Base-by-base conservation (phyloP, 2,888 invertebrate species). In the Lasius platythorax region DNA sequence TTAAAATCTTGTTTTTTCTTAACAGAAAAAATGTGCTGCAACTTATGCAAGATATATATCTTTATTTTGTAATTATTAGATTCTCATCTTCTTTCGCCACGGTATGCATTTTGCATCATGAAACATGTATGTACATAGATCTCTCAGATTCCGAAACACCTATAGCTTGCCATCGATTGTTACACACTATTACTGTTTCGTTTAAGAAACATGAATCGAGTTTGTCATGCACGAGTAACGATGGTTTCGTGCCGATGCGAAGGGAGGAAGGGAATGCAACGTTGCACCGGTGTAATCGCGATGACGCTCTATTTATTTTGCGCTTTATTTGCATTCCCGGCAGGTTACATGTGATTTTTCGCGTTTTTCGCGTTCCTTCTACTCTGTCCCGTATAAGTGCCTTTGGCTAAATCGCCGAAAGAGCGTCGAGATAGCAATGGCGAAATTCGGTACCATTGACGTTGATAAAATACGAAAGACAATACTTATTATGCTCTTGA, bases 261-360 rank as follows among this genome's bases (percentile, higher is more conserved):
- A 37, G 15, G 67, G n/a, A 43, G 43, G 23, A 23, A 56, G 68
- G 15, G 53, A 56, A 40, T 58, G 50, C 37, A n/a, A 28, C 58
- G 43, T 74, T 83, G 85, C 83, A 63, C 73, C 66, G 66, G 43
- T 83, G 85, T 84, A 87, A 88, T 90, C 85, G 85, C 83, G 75
- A 75, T 72, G 76, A 53, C 61, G 81, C 64, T 87, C 86, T 86
- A 89, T 91, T 86, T 88, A 91, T 89, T 37, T 37, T 86, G 86
- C 87, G 67, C 87, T 90, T 88, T 91, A 92, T 92, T 92, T 91
- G 88, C 91, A 91, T 91, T 91, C 91, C 67, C 40, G 74, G 40
- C 82, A 64, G 68, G 88, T 83, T 85, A 83, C 84, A 66, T 84
- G 86, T 79, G 85, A 87, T 89, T 91, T 91, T 90, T 89, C 85